Evolutionary conservation across 2,113 vertebrate species (phyloP).

Genomic region (Rhineura floridana): DNA sequence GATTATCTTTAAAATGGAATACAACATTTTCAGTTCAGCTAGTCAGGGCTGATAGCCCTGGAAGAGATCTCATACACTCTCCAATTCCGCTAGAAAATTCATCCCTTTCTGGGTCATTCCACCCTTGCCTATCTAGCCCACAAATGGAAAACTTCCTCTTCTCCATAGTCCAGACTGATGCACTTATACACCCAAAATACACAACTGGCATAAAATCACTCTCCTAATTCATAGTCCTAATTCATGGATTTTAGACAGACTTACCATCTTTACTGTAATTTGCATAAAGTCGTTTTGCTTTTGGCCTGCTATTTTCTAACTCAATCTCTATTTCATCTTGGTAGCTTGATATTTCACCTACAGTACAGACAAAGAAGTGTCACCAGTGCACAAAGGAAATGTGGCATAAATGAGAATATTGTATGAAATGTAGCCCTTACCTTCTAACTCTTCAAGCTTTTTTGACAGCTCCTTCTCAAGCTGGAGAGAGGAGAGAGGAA

Average conservation of each 20-base stretch:
- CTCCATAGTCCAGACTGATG: background rate
- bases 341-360: slow-evolving; percentile 92
- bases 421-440: slow-evolving; percentile 69
- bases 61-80: background rate
- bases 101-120: background rate
- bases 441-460: slow-evolving; percentile 92
- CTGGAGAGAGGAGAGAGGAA: slow-evolving; percentile 71
- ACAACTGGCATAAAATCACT: background rate
- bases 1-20: background rate
- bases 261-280: slow-evolving; percentile 84
- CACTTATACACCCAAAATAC: background rate
- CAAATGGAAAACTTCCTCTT: background rate
- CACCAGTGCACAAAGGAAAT: background rate
- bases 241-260: slow-evolving; percentile 38
- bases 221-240: background rate
- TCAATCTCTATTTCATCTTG: slow-evolving; percentile 95
- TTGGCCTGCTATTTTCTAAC: slow-evolving; percentile 87
- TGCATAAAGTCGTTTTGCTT: slow-evolving; percentile 86
- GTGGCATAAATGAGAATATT: background rate
- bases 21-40: background rate
- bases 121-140: background rate
- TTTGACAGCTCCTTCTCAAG: slow-evolving; percentile 89
- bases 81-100: background rate
- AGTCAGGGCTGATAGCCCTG: background rate
- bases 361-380: slow-evolving; percentile 44